Percentiles rank a stretch among this genome's conserved stretches.
Evolutionary conservation across 1,140 invertebrate species (phyloP).

Genomic region (Ylistrum balloti): DNA sequence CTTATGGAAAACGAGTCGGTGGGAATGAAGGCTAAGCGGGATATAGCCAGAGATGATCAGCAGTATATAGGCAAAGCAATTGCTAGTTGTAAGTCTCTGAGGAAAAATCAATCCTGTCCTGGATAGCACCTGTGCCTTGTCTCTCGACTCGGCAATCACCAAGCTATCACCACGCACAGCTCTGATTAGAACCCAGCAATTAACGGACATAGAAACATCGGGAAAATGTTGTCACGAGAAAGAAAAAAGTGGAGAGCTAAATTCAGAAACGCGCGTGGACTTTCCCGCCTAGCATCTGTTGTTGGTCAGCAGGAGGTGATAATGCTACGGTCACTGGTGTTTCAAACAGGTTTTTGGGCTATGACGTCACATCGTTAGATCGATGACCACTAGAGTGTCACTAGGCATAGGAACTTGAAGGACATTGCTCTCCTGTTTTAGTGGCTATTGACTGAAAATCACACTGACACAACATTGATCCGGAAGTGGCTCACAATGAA

Average conservation of each 20-base stretch:
- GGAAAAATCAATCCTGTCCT: conserved; percentile 13
- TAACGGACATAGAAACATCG: background rate
- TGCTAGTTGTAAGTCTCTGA: conserved; percentile 28
- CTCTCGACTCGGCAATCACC: background rate
- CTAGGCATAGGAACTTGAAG: background rate
- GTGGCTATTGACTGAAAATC: background rate
- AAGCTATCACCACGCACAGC: conserved; percentile 7
- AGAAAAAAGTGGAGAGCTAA: background rate
- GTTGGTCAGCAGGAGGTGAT: background rate
- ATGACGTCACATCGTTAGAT: background rate
- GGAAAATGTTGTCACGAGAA: background rate
- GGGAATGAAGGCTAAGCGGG: conserved; percentile 15
- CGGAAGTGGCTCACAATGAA: background rate
- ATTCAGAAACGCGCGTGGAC: background rate
- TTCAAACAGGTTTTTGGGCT: background rate
- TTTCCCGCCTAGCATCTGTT: background rate
- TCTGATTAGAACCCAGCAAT: conserved; percentile 25
- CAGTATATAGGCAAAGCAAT: conserved; percentile 32
- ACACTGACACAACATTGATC: background rate
- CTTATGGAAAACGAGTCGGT: conserved; percentile 24
- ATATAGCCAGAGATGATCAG: background rate
- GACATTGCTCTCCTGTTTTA: background rate
- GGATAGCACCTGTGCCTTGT: conserved; percentile 7
- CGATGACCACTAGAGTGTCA: conserved; percentile 8
- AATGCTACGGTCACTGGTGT: background rate